These are phyloP conservation scores for Drosophila baimaii DNA, from an alignment of 1,140 invertebrate species.

Conservation along the genomic window DNA sequence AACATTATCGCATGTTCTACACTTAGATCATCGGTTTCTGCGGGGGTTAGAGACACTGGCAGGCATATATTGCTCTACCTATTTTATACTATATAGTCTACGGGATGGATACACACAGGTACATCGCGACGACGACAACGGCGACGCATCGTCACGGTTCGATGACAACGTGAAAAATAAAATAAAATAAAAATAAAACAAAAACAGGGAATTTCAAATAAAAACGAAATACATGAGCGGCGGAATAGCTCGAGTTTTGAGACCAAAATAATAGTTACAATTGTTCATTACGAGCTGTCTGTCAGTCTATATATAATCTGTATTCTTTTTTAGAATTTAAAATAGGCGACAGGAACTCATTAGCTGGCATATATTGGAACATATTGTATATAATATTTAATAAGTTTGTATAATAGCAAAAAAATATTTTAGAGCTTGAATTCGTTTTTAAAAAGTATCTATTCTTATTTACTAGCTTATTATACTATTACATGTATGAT, in stretches of 20 bases:
- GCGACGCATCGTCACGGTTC: conserved; percentile 71
- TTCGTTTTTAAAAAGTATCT: not conserved
- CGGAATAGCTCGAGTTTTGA: conserved; percentile 34
- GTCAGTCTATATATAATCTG: conserved; percentile 22
- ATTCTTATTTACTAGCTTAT: not conserved
- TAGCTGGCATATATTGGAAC: not conserved
- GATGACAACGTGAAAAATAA: conserved; percentile 71
- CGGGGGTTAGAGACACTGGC: conserved; percentile 56
- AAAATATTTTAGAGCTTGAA: not conserved
- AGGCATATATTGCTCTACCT: conserved; percentile 12
- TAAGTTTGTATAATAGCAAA: not conserved
- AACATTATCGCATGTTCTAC: conserved; percentile 80
- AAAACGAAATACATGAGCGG: conserved; percentile 60
- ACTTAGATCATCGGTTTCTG: conserved; percentile 74
- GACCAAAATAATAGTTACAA: conserved; percentile 46
- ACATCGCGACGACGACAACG: conserved; percentile 57
- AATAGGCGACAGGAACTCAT: conserved; percentile 1
- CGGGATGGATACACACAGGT: conserved; percentile 61
- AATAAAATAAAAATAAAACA: conserved; percentile 44
- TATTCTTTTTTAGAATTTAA: conserved; percentile 4
- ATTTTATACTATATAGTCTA: conserved; percentile 19
- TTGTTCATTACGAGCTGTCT: conserved; percentile 22
- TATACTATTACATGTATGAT: too few relatives aligned
- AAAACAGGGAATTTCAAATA: conserved; percentile 42
- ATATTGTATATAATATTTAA: conserved; percentile 2